A percentile compares a stretch with the other conserved stretches of the same genome.
phyloP scores from a whole-genome alignment of 2,888 invertebrate species.

The Thyatira batis region DNA sequence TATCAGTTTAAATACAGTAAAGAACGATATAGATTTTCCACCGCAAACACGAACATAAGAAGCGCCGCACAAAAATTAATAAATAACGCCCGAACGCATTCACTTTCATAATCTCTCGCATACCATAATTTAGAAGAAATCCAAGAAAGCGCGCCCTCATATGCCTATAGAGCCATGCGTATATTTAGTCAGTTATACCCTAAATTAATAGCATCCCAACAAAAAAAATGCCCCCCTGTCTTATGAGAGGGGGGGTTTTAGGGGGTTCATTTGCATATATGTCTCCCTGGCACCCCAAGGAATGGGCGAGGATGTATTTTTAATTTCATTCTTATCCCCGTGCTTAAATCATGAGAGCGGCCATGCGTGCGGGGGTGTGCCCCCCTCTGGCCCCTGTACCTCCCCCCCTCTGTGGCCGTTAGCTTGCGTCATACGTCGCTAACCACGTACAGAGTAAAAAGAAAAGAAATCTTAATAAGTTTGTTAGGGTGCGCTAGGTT shows the following conservation, averaged over 20 bases:
- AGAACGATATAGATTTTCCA: no score
- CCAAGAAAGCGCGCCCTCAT: slow-evolving; percentile 52
- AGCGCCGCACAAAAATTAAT: slow-evolving; percentile 30
- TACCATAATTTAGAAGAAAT: slow-evolving; percentile 73
- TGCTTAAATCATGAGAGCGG: slow-evolving; percentile 83
- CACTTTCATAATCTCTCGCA: slow-evolving; percentile 71
- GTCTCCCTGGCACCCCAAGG: slow-evolving; percentile 80
- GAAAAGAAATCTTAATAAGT: slow-evolving; percentile 83
- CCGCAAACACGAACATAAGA: slow-evolving; percentile 23
- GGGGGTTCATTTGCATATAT: slow-evolving; percentile 81
- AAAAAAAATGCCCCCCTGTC: slow-evolving; percentile 80
- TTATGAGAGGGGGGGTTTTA: slow-evolving; percentile 60
- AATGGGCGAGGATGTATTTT: slow-evolving; percentile 78
- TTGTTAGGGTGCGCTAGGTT: slow-evolving; percentile 74
- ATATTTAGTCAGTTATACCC: slow-evolving; percentile 74
- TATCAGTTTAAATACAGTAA: no score
- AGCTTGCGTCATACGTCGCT: slow-evolving; percentile 82
- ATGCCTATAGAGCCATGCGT: slow-evolving; percentile 58
- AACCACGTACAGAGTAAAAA: slow-evolving; percentile 81
- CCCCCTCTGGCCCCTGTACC: slow-evolving; percentile 40
- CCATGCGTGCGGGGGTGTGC: slow-evolving; percentile 77
- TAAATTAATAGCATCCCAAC: slow-evolving; percentile 82
- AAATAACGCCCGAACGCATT: slow-evolving; percentile 65
- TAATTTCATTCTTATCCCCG: slow-evolving; percentile 83
- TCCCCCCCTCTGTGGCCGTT: slow-evolving; percentile 57